Conservation (phyloP, 2,113 vertebrate species). For the Tragelaphus imberbis region DNA sequence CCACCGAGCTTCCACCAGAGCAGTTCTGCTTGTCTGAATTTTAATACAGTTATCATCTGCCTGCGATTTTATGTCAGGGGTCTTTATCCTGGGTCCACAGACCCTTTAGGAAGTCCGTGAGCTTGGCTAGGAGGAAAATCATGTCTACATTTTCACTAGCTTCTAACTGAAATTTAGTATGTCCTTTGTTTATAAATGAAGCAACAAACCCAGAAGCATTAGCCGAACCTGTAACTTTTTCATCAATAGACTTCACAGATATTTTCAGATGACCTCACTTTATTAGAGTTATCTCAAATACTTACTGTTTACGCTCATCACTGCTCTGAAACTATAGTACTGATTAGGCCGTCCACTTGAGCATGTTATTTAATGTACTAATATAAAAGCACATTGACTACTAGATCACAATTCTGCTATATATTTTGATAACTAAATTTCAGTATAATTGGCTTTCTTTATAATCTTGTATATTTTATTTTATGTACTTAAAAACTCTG, state of each 20-base stretch:
- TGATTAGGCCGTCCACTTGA: too few species aligned
- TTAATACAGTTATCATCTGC: neutral
- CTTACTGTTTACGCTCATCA: accelerated
- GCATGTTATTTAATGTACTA: neutral
- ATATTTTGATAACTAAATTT: neutral
- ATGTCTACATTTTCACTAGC: neutral
- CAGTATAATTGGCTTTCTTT: neutral
- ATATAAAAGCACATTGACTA: neutral
- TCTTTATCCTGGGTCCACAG: neutral
- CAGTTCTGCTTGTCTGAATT: neutral
- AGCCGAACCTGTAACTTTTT: neutral
- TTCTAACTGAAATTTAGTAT: neutral
- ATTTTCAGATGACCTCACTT: neutral
- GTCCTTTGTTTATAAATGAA: neutral
- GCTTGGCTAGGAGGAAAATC: neutral
- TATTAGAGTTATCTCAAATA: neutral
- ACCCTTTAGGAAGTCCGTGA: neutral
- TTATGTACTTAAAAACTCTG: neutral
- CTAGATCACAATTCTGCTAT: neutral
- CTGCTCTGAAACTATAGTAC: neutral
- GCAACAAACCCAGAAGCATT: neutral
- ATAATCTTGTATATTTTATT: neutral
- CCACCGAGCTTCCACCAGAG: neutral
- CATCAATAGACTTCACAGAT: neutral
- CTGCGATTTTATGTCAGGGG: neutral